Percentiles rank a stretch among this genome's conserved stretches.
phyloP scores from a whole-genome alignment of 35 echinoderm and acorn worm species.

The Ophioderma brevispina region DNA sequence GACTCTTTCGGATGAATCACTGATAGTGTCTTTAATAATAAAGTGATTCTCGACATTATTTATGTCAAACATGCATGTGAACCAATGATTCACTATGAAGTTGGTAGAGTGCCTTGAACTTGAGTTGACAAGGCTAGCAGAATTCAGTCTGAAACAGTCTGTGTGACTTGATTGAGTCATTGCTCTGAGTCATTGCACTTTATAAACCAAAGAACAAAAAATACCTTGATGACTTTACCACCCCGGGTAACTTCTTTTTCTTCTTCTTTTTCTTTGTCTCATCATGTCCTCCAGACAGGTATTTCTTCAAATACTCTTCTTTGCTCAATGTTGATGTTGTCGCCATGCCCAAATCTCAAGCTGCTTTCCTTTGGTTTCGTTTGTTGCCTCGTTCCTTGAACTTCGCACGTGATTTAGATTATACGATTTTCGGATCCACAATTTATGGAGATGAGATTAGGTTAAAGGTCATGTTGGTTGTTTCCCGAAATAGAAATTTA shows the following conservation, averaged over 20 bases:
- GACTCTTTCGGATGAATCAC: no score
- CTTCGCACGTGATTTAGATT: background rate
- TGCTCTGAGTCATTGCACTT: no score
- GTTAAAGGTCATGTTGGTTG: background rate
- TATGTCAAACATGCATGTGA: no score
- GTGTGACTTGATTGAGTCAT: no score
- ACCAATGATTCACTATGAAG: no score
- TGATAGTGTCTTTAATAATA: no score
- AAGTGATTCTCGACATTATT: no score
- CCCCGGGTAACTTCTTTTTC: slow-evolving; percentile 53
- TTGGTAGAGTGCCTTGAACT: no score
- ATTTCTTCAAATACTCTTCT: slow-evolving; percentile 79
- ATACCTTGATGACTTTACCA: slow-evolving; percentile 42
- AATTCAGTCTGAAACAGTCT: no score
- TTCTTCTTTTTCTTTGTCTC: slow-evolving; percentile 68
- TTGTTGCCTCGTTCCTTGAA: background rate
- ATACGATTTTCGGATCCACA: background rate
- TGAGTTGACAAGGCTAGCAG: no score
- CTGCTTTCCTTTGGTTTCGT: background rate
- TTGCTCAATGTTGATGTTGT: slow-evolving; percentile 4
- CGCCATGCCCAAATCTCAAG: background rate
- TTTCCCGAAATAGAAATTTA: no score
- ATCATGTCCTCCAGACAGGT: slow-evolving; percentile 58
- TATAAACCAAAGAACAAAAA: background rate
- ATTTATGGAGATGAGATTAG: background rate